Conservation (phyloP, 2,797 vertebrate genomes). For the Neopelma chrysocephalum region DNA sequence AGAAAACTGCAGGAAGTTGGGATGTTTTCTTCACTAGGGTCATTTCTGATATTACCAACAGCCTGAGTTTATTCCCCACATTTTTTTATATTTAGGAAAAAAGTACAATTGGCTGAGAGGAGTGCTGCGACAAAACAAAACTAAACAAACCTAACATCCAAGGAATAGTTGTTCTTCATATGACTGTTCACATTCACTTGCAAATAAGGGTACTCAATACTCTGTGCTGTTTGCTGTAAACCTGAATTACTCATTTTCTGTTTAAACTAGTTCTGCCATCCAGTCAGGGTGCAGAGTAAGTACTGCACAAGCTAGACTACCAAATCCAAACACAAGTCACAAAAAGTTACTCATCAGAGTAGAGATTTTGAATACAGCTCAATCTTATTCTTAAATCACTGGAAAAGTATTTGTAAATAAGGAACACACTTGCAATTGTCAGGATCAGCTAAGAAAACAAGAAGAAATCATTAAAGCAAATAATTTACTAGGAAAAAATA, state of each 20-base stretch:
- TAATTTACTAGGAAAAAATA: not conserved
- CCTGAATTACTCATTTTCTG: not conserved
- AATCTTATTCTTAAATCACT: not conserved
- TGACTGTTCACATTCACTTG: not conserved
- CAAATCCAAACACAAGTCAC: not conserved
- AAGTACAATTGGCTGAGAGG: not conserved
- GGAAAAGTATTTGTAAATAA: not conserved
- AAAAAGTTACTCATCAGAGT: not conserved
- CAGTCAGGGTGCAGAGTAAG: not conserved
- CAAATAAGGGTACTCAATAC: not conserved
- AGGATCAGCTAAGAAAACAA: not conserved
- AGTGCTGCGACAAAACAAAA: not conserved
- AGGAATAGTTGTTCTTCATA: not conserved
- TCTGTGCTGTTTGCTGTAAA: not conserved
- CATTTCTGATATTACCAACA: not conserved
- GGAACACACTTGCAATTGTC: not conserved
- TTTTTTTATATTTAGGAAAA: not conserved
- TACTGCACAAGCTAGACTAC: not conserved
- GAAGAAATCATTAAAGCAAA: not conserved
- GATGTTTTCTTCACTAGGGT: not conserved
- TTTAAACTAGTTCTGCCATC: not conserved
- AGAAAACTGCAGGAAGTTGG: not conserved
- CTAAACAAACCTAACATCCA: not conserved
- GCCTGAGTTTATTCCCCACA: not conserved
- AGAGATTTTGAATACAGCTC: not conserved